phyloP scores from a whole-genome alignment of 1,140 invertebrate genomes.

The Pseudomyrmex cubaensis region DNA sequence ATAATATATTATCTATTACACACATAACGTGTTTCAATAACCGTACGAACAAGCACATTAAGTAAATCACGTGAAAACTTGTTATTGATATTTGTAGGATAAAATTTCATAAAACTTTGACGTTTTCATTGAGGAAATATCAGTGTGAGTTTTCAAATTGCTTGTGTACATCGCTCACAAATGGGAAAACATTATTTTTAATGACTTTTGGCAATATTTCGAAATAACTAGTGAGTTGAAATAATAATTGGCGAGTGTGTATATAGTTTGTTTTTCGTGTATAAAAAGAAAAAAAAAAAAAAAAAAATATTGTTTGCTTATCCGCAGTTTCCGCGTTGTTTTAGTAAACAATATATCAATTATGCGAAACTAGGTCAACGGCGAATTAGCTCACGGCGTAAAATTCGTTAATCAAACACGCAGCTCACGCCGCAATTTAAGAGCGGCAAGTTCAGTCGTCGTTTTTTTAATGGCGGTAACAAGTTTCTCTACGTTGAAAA shows the following conservation, averaged over 20 bases:
- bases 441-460: neutral
- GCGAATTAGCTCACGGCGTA: conserved; percentile 13
- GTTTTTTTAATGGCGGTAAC: neutral
- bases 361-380: conserved; percentile 37
- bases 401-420: conserved; percentile 48
- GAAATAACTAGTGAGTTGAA: no score
- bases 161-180: no score
- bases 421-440: conserved; percentile 19
- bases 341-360: conserved; percentile 54
- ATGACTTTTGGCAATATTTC: conserved; percentile 15
- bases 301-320: conserved; percentile 25
- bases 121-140: no score
- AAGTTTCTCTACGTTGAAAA: neutral
- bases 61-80: no score
- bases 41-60: no score
- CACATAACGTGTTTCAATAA: no score
- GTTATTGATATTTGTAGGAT: no score
- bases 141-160: no score
- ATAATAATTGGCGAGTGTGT: neutral
- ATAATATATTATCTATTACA: no score
- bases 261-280: neutral
- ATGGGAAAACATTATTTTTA: neutral
- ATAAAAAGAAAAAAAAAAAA: neutral
- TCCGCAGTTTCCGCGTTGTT: neutral
- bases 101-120: no score